These are phyloP conservation scores for Eulemur mongoz DNA, from an alignment of 2,797 vertebrate genomes.

Conservation along the genomic window DNA sequence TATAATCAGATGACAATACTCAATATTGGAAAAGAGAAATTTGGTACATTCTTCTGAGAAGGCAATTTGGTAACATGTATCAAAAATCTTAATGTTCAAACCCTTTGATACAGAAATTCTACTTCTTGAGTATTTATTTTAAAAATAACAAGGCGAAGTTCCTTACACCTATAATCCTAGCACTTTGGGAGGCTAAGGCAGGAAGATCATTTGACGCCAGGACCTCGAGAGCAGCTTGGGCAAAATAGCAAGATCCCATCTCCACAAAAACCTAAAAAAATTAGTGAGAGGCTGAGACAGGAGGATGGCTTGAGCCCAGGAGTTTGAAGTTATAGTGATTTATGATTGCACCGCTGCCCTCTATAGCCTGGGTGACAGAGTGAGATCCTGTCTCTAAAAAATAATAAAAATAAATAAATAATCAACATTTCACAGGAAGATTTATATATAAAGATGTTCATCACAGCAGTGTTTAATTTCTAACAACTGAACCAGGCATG, in stretches of 20 bases:
- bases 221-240: not conserved
- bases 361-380: not conserved
- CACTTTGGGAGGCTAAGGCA: not conserved
- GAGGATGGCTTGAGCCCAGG: not conserved
- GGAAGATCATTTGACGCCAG: not conserved
- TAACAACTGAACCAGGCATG: not conserved
- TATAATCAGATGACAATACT: not conserved
- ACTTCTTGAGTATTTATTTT: not conserved
- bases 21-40: not conserved
- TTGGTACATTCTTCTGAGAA: not conserved
- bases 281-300: not conserved
- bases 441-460: not conserved
- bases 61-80: no score
- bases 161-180: not conserved
- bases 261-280: not conserved
- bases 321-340: not conserved
- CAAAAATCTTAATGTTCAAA: not conserved
- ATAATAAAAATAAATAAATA: not conserved
- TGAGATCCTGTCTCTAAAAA: not conserved
- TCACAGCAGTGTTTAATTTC: not conserved
- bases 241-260: not conserved
- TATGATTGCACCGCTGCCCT: not conserved
- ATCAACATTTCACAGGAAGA: conserved; percentile 5
- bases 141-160: not conserved
- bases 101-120: not conserved